Conservation (phyloP, 2,888 invertebrate species). For the Caradrina clavipalpis region DNA sequence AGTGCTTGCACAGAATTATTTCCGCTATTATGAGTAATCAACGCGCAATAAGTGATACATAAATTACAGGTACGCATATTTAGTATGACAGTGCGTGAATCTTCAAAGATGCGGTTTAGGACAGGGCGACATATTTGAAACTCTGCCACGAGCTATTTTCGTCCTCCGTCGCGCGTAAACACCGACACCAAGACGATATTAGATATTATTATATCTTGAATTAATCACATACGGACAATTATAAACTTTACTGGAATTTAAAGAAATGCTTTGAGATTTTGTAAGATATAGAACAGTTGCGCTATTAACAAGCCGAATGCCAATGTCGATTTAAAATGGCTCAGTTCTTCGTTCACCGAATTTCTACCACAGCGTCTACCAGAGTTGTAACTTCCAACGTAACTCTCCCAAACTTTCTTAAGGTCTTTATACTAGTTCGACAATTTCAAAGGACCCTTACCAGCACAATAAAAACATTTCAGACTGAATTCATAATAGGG, state of each 20-base stretch:
- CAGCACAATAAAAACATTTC: constrained; percentile 21
- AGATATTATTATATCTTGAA: constrained; percentile 76
- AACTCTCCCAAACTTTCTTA: constrained; percentile 1
- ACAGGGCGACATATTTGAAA: constrained; percentile 90
- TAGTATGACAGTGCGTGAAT: constrained; percentile 76
- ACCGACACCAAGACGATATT: constrained; percentile 73
- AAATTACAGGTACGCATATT: constrained; percentile 68
- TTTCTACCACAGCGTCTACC: constrained; percentile 15
- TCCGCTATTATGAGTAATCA: constrained; percentile 3
- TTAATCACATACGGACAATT: constrained; percentile 68
- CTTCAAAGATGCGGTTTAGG: constrained; percentile 81
- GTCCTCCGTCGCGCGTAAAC: constrained; percentile 84
- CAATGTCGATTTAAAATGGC: constrained; percentile 17
- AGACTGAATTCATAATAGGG: constrained; percentile 3
- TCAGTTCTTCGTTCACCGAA: not conserved
- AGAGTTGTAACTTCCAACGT: constrained; percentile 18
- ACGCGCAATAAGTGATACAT: constrained; percentile 29
- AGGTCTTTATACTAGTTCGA: constrained; percentile 9
- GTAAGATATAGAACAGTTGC: constrained; percentile 21
- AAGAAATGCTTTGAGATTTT: constrained; percentile 35
- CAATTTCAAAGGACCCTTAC: constrained; percentile 22
- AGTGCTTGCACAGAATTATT: not conserved
- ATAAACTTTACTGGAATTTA: constrained; percentile 50
- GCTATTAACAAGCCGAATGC: constrained; percentile 8
- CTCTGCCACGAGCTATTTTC: constrained; percentile 88